Evolutionary conservation across 2,113 vertebrate species (phyloP), one percentile per base, ranked within the genome.

Genomic region (Scophthalmus maximus): DNA sequence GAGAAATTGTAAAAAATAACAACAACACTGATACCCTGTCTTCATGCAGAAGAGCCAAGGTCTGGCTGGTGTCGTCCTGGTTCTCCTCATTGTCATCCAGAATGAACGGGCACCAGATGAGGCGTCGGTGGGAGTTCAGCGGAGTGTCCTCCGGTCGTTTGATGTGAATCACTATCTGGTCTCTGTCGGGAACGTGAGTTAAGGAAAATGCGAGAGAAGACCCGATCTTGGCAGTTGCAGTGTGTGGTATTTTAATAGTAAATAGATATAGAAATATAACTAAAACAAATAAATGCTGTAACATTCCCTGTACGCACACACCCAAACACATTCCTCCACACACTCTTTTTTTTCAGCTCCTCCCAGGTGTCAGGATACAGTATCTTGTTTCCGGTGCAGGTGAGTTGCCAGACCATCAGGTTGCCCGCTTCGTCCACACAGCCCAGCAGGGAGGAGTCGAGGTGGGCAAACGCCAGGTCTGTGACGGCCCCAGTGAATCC

Each of bases 101-200:
- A 81, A 99, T 98, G 85, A 95, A 98, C 11, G 98, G 98, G 61
- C 97, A 99, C 97, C 98, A 99, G 81, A 99, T 97, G 85, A 99
- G 96, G 52, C 98, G 95, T 8, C 96, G 94, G 73, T 95, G 95
- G 30, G 94, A 95, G 87, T 96, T 98, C 76, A 98, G 82, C 0
- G 93, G 94, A 0, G 95, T 95, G 8, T 92, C 94, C 8, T 96
- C 95, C 30, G 96, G 95, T 22, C 95, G 89, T 38, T 87, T 94
- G 74, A 99, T 94, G 72, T 98, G 94, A 69, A 98, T 94, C 58
- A 98, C 76, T 32, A 98, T 94, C 87, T 98, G 95, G 84, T 98
- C 97, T 89, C 98, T 99, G 87, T 36, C 65, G 27, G 76, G 5
- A 56, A 58, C 59, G 32, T 34, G 10, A 0, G 88, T 97, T 95